phyloP scores from a whole-genome alignment of 2,797 vertebrate genomes.

The Heteromormyrus szaboi region DNA sequence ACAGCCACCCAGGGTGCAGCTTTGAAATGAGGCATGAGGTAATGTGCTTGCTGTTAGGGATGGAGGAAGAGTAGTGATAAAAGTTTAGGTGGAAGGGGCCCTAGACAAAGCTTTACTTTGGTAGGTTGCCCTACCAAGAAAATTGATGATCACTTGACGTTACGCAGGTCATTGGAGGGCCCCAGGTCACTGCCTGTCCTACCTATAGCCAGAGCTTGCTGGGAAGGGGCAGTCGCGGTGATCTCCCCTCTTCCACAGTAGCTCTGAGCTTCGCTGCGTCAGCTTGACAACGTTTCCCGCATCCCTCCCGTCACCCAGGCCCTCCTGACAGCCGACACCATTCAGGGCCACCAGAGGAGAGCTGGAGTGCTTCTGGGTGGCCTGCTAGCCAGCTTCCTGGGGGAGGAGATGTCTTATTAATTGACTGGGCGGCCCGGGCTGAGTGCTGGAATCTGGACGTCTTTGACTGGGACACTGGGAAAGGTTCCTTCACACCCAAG shows the following conservation, averaged over 20 bases:
- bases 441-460: constrained; percentile 62
- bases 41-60: constrained; percentile 12
- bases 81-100: constrained; percentile 16
- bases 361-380: constrained; percentile 97
- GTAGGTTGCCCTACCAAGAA: background rate
- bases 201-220: background rate
- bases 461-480: background rate
- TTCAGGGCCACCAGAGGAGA: constrained; percentile 56
- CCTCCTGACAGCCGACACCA: constrained; percentile 61
- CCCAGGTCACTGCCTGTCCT: background rate
- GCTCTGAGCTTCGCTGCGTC: background rate
- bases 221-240: background rate
- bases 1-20: background rate
- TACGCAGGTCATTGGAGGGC: background rate
- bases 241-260: background rate
- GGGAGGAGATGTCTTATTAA: constrained; percentile 79
- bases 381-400: constrained; percentile 53
- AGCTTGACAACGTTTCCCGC: background rate
- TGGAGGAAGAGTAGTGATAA: constrained; percentile 14
- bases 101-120: background rate
- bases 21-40: background rate
- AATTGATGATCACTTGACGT: background rate
- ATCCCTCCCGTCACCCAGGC: constrained; percentile 38
- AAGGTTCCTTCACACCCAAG: constrained; percentile 17
- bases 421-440: constrained; percentile 71